A percentile compares a stretch with the other conserved stretches of the same genome.
These are phyloP conservation scores for Channa argus DNA, from an alignment of 2,113 vertebrate genomes.

Conservation along the genomic window DNA sequence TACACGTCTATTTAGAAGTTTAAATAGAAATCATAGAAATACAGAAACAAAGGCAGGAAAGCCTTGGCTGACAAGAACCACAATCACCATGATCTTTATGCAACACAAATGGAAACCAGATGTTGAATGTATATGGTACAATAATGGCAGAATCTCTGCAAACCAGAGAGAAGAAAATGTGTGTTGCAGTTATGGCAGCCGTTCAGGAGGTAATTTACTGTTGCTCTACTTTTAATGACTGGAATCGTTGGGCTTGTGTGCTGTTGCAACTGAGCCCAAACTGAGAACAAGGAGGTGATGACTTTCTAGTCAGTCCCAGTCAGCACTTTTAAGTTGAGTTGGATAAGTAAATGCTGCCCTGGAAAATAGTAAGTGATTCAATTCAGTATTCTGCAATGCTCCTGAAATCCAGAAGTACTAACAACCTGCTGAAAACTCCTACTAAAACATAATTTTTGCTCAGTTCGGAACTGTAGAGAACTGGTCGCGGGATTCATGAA, in stretches of 20 bases:
- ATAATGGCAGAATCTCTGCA: constrained; percentile 59
- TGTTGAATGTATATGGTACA: constrained; percentile 58
- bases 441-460: background rate
- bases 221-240: constrained; percentile 62
- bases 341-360: background rate
- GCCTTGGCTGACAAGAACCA: constrained; percentile 59
- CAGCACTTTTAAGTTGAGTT: constrained; percentile 22
- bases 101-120: constrained; percentile 68
- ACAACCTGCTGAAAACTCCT: background rate
- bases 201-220: constrained; percentile 64
- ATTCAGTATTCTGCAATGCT: background rate
- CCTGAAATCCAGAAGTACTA: background rate
- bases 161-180: constrained; percentile 37
- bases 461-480: background rate
- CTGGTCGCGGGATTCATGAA: background rate
- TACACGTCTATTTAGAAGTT: background rate
- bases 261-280: constrained; percentile 37
- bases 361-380: background rate
- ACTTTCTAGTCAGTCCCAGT: constrained; percentile 39
- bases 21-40: constrained; percentile 48
- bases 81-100: constrained; percentile 56
- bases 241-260: constrained; percentile 27
- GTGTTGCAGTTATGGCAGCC: constrained; percentile 49
- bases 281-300: constrained; percentile 38
- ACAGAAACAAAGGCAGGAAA: constrained; percentile 60